Conservation (phyloP, 2,888 invertebrate species). For the Stenodema calcarata region DNA sequence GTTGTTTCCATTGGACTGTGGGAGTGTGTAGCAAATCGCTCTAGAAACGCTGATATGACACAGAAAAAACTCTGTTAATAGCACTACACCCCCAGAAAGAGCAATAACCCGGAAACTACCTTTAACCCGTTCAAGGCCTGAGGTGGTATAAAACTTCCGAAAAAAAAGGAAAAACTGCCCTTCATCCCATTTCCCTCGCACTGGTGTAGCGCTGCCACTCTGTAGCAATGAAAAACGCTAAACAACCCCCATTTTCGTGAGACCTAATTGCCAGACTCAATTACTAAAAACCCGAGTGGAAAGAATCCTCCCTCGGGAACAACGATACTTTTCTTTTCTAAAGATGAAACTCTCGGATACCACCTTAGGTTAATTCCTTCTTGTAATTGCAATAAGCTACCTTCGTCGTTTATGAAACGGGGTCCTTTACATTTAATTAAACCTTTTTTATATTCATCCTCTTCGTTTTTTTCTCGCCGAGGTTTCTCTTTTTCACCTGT, state of each 20-base stretch:
- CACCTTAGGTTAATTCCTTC: conserved; percentile 17
- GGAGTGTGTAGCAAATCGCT: too few relatives aligned
- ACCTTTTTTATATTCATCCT: not conserved
- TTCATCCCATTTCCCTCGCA: not conserved
- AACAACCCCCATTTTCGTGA: not conserved
- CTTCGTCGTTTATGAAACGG: conserved; percentile 15
- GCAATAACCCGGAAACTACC: not conserved
- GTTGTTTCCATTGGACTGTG: too few relatives aligned
- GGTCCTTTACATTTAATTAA: conserved; percentile 30
- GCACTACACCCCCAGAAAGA: not conserved
- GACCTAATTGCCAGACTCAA: not conserved
- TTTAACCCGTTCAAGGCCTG: not conserved
- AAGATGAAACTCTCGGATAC: conserved; percentile 4
- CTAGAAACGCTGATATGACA: too few relatives aligned
- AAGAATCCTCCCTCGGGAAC: not conserved
- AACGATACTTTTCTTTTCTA: conserved; percentile 26
- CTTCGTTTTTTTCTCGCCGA: not conserved
- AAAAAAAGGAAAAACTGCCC: not conserved
- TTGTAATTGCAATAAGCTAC: conserved; percentile 32
- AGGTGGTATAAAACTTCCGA: not conserved
- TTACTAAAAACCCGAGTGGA: conserved; percentile 1
- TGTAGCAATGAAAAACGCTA: not conserved
- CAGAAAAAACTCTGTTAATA: too few relatives aligned
- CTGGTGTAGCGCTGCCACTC: not conserved
- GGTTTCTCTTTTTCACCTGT: not conserved